Evolutionary conservation across 2,113 vertebrate species (phyloP).

Genomic region (Bagarius yarrelli): DNA sequence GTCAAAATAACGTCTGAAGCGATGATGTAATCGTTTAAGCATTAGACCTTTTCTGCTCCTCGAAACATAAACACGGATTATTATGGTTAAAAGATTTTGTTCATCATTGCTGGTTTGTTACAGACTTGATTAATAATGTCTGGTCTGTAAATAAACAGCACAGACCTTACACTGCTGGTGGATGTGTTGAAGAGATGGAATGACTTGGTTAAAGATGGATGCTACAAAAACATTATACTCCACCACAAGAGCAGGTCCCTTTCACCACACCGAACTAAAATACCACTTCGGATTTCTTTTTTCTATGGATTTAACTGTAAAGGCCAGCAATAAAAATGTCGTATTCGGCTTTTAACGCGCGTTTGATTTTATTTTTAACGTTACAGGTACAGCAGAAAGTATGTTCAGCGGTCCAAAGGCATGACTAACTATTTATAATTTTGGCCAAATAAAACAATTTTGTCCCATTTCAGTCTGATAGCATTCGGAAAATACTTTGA

Average conservation of each 20-base stretch:
- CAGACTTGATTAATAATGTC: slow-evolving; percentile 64
- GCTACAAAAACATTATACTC: slow-evolving; percentile 14
- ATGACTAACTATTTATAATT: neutral
- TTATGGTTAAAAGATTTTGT: slow-evolving; percentile 55
- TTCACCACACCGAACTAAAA: neutral
- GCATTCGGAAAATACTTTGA: neutral
- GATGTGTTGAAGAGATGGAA: slow-evolving; percentile 19
- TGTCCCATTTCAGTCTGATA: neutral
- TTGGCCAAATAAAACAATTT: neutral
- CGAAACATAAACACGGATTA: slow-evolving; percentile 52
- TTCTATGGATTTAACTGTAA: neutral
- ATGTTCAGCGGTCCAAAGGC: neutral
- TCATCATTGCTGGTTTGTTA: slow-evolving; percentile 60
- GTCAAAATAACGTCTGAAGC: slow-evolving; percentile 27
- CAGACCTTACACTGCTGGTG: slow-evolving; percentile 20
- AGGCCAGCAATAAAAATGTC: neutral
- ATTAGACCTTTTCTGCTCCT: slow-evolving; percentile 43
- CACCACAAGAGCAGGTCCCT: slow-evolving; percentile 6
- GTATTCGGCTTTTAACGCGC: neutral
- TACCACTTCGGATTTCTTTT: neutral
- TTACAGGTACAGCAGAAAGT: neutral
- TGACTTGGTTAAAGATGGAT: neutral
- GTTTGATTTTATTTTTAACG: slow-evolving; percentile 1
- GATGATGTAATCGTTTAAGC: slow-evolving; percentile 43
- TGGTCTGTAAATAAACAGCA: slow-evolving; percentile 53